phyloP scores from a whole-genome alignment of 2,113 vertebrate genomes.

The Cebidichthys violaceus region DNA sequence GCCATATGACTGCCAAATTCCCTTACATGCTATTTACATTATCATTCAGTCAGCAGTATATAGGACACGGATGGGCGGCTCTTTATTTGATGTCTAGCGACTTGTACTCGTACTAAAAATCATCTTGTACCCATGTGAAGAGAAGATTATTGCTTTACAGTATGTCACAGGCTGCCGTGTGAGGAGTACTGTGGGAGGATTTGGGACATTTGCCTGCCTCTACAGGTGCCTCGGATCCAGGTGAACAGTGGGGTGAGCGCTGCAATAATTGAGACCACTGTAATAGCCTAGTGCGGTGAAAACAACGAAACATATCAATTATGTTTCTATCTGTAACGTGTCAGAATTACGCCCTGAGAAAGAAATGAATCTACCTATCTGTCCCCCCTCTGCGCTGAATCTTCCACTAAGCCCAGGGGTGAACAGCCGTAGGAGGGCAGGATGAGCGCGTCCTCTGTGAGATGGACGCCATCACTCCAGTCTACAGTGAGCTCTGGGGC shows the following conservation, averaged over 20 bases:
- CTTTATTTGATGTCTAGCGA: constrained; percentile 75
- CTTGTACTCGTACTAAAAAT: constrained; percentile 70
- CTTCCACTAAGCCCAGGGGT: constrained; percentile 28
- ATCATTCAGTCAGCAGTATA: constrained; percentile 80
- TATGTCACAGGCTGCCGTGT: constrained; percentile 42
- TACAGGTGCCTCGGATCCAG: constrained; percentile 55
- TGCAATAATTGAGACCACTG: constrained; percentile 7
- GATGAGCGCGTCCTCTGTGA: constrained; percentile 57
- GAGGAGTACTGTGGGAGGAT: constrained; percentile 27
- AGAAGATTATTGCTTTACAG: constrained; percentile 68
- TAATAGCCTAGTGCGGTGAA: constrained; percentile 8
- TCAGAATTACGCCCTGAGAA: constrained; percentile 15
- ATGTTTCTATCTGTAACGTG: neutral
- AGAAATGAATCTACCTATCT: constrained; percentile 18
- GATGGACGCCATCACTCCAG: constrained; percentile 67
- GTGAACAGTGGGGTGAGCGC: constrained; percentile 32
- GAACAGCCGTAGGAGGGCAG: constrained; percentile 50
- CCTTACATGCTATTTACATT: constrained; percentile 79
- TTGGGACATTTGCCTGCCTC: constrained; percentile 27
- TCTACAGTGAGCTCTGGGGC: constrained; percentile 78
- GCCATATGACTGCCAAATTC: constrained; percentile 74
- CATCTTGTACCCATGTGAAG: constrained; percentile 54
- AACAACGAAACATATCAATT: constrained; percentile 10
- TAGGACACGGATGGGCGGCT: constrained; percentile 73
- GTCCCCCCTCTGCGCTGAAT: constrained; percentile 14